Percentiles rank a stretch among this genome's conserved stretches.
phyloP scores from a whole-genome alignment of 2,113 vertebrate species.

The Xiphophorus hellerii region DNA sequence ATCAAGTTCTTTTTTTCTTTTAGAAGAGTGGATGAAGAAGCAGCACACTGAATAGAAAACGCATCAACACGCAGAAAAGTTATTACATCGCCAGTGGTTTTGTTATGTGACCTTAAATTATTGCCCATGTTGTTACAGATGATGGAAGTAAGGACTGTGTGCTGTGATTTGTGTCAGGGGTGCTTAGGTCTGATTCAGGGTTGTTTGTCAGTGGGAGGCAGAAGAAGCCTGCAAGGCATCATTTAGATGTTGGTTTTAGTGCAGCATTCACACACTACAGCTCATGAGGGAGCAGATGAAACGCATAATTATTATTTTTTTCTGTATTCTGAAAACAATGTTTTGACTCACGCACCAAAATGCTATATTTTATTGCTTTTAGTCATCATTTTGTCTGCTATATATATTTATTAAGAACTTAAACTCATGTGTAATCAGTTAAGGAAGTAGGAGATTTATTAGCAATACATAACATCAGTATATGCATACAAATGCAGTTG shows the following conservation, averaged over 20 bases:
- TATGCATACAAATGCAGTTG: background rate
- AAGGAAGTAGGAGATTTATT: too few relatives aligned
- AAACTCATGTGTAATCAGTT: too few relatives aligned
- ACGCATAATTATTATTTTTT: background rate
- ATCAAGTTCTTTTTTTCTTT: slow-evolving; percentile 1
- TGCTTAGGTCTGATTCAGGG: slow-evolving; percentile 24
- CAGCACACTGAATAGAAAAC: slow-evolving; percentile 20
- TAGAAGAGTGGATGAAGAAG: slow-evolving; percentile 20
- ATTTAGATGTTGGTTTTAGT: slow-evolving; percentile 23
- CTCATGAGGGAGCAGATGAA: slow-evolving; percentile 8
- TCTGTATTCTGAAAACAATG: background rate
- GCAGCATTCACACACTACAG: slow-evolving; percentile 13
- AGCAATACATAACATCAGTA: too few relatives aligned
- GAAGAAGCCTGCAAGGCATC: slow-evolving; percentile 6
- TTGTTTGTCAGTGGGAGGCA: slow-evolving; percentile 30
- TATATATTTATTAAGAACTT: too few relatives aligned
- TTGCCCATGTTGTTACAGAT: slow-evolving; percentile 23
- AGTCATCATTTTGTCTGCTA: background rate
- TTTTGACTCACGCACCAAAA: background rate
- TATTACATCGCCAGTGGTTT: slow-evolving; percentile 45
- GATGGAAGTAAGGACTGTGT: slow-evolving; percentile 32
- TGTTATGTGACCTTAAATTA: slow-evolving; percentile 53
- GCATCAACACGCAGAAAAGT: slow-evolving; percentile 38
- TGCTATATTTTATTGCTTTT: background rate
- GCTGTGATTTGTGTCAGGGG: slow-evolving; percentile 46